Base-by-base conservation (phyloP, 2,113 vertebrate genomes). In the Cisticola juncidis region DNA sequence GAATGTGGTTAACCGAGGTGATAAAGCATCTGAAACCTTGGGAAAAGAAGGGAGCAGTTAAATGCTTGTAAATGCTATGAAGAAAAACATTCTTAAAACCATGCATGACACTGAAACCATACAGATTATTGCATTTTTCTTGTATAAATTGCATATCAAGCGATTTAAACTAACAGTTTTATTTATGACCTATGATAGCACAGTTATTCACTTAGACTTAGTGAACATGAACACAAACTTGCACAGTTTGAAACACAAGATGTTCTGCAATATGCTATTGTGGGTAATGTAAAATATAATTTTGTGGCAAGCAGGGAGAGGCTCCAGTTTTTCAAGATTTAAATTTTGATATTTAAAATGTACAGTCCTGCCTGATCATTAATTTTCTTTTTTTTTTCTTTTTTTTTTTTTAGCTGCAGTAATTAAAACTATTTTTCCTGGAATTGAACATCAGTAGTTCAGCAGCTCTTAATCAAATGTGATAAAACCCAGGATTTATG, bases 401-500 rank as follows among this genome's bases (percentile, higher is more conserved):
- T 9, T 26, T 70, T 72, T 58, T 78, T 65, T 84, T 92, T 90
- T 62, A 88, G 86, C 84, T 73, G 53, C 33, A 80, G 82, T 97
- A 90, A 98, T 95, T 93, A 97, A 96, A 94, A 95, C 79, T 95
- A 81, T 92, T 93, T 97, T 95, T 92, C 89, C 95, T 94, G 81
- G 77, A 97, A 96, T 64, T 93, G 97, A 95, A 97, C 90, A 54
- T 97, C 95, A 73, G 86, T 94, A 94, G 90, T 89, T 97, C 94
- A 97, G 93, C 82, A 97, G 94, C 94, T 92, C 95, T 97, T 98
- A 98, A 98, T 97, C 97, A 97, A 97, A 96, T 88, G 95, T 97
- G 97, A 97, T 97, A 97, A 97, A 98, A 93, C 72, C 92, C 92
- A 96, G 96, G 97, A 98, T 97, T 98, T 97, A 97, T 96, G 97